Percentiles rank a stretch among this genome's conserved stretches.
Conservation (phyloP, 2,113 vertebrate genomes). For the Salvelinus fontinalis region DNA sequence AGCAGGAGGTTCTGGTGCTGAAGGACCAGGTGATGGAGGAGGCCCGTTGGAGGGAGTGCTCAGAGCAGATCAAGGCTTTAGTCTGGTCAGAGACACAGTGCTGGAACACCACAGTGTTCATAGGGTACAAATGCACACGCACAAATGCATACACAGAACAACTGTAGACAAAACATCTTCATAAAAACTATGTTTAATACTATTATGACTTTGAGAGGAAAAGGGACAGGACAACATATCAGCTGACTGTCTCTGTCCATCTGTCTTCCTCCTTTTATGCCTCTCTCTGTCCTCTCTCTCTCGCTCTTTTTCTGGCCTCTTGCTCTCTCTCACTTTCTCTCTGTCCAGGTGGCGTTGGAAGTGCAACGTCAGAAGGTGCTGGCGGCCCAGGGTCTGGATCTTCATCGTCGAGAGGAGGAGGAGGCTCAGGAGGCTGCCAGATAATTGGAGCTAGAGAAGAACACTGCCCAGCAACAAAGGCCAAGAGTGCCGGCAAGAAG, state of each 20-base stretch:
- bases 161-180: too few relatives aligned
- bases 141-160: too few relatives aligned
- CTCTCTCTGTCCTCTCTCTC: background rate
- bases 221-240: too few relatives aligned
- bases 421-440: conserved; percentile 55
- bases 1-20: too few relatives aligned
- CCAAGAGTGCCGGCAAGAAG: conserved; percentile 70
- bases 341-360: conserved; percentile 44
- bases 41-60: too few relatives aligned
- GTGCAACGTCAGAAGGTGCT: conserved; percentile 59
- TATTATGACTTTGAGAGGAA: too few relatives aligned
- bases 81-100: too few relatives aligned
- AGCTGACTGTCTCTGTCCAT: background rate
- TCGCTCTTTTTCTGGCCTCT: background rate
- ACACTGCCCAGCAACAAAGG: conserved; percentile 17
- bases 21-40: too few relatives aligned
- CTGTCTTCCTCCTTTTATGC: background rate
- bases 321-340: conserved; percentile 16
- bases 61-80: too few relatives aligned
- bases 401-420: conserved; percentile 57
- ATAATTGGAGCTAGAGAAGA: conserved; percentile 64
- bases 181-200: too few relatives aligned
- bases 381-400: conserved; percentile 58
- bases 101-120: background rate
- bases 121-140: too few relatives aligned